Evolutionary conservation across 1,140 invertebrate genomes (phyloP).

Genomic region (Drosophila nannoptera): DNA sequence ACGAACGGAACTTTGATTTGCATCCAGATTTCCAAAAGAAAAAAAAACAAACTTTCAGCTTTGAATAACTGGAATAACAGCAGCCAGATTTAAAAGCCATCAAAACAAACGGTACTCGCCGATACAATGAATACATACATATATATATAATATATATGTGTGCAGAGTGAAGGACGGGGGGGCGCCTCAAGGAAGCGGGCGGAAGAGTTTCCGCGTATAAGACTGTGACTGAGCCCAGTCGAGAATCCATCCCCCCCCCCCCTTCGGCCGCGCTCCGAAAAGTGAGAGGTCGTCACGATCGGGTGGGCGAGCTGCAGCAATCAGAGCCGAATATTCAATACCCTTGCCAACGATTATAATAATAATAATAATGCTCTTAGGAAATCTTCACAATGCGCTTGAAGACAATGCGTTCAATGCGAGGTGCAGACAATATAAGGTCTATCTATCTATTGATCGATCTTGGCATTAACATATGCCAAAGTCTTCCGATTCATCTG

Average conservation of each 20-base stretch:
- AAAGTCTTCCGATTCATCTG: background rate
- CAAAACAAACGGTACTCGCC: conserved; percentile 23
- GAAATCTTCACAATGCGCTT: background rate
- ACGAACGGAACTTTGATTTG: conserved; percentile 25
- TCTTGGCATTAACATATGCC: background rate
- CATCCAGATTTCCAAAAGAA: conserved; percentile 18
- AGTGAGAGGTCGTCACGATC: conserved; percentile 19
- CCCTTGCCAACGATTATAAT: background rate
- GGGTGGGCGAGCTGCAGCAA: background rate
- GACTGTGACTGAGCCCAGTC: conserved; percentile 1
- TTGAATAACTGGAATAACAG: conserved; percentile 35
- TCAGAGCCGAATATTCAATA: background rate
- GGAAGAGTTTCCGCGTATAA: conserved; percentile 24
- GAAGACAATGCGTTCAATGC: background rate
- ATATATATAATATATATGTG: background rate
- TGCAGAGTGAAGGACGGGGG: background rate
- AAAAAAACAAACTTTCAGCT: conserved; percentile 9
- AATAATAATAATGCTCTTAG: background rate
- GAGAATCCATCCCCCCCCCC: background rate
- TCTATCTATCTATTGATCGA: too few relatives aligned
- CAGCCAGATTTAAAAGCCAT: conserved; percentile 20
- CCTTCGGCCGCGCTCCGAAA: background rate
- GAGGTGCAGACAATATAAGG: too few relatives aligned
- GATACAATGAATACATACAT: background rate
- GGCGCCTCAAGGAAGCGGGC: conserved; percentile 38